Evolutionary conservation across 2,113 vertebrate genomes (phyloP).

Genomic region (Pteronura brasiliensis): DNA sequence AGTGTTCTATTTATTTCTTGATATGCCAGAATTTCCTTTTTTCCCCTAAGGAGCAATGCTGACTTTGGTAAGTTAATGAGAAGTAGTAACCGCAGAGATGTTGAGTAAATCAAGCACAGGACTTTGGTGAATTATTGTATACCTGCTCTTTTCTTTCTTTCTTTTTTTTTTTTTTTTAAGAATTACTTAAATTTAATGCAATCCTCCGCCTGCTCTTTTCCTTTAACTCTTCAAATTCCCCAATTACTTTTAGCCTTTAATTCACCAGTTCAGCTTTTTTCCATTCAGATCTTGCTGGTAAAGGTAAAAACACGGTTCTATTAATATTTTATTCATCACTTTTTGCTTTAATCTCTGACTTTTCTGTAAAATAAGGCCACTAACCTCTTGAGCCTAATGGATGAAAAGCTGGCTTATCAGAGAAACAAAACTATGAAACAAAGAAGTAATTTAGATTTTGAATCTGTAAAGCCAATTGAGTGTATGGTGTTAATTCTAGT

Average conservation of each 20-base stretch:
- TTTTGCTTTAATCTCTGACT: constrained; percentile 42
- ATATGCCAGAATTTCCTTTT: constrained; percentile 37
- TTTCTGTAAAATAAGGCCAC: constrained; percentile 37
- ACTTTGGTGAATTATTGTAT: constrained; percentile 19
- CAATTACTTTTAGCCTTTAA: constrained; percentile 19
- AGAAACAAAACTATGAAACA: constrained; percentile 41
- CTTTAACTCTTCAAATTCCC: constrained; percentile 9
- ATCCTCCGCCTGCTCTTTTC: neutral
- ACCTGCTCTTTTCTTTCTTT: constrained; percentile 25
- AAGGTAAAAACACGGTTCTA: neutral
- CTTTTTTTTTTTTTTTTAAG: neutral
- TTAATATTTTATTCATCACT: neutral
- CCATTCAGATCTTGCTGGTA: neutral
- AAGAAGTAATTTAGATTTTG: constrained; percentile 51
- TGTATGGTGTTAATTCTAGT: constrained; percentile 37
- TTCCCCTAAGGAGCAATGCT: constrained; percentile 23
- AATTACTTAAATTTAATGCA: constrained; percentile 33
- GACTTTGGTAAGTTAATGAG: constrained; percentile 61
- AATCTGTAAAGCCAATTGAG: constrained; percentile 9
- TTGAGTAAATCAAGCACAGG: constrained; percentile 11
- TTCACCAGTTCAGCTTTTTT: neutral
- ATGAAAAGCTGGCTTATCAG: neutral
- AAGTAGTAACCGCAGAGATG: constrained; percentile 31
- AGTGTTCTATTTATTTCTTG: constrained; percentile 60
- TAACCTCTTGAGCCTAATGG: constrained; percentile 34